These are phyloP conservation scores for Patella depressa DNA, from an alignment of 2,888 invertebrate genomes.

Conservation along the genomic window DNA sequence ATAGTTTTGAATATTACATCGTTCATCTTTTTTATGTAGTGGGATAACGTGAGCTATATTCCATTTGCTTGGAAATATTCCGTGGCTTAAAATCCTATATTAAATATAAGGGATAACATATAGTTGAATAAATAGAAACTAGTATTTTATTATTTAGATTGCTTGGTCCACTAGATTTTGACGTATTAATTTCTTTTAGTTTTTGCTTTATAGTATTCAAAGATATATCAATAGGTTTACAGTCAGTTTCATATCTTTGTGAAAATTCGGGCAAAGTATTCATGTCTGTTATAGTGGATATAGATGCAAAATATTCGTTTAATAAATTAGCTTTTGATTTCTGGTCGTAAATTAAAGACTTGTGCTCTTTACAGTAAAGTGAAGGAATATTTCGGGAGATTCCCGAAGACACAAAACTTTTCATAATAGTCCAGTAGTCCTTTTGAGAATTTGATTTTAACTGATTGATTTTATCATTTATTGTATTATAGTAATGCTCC, in stretches of 20 bases:
- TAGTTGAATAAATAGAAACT: no score
- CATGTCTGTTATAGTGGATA: background rate
- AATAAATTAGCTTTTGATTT: background rate
- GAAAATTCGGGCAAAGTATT: background rate
- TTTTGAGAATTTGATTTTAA: background rate
- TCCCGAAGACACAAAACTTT: background rate
- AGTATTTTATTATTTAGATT: background rate
- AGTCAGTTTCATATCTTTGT: no score
- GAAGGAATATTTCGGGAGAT: background rate
- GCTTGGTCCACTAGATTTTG: background rate
- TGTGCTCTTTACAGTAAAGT: background rate
- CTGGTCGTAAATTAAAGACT: background rate
- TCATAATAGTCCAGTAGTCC: background rate
- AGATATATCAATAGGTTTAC: no score
- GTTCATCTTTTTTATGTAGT: constrained; percentile 40
- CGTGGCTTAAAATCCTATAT: background rate
- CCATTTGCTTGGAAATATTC: constrained; percentile 35
- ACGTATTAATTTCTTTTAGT: background rate
- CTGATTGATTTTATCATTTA: background rate
- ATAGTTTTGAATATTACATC: constrained; percentile 34
- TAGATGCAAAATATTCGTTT: constrained; percentile 1
- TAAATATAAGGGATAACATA: no score
- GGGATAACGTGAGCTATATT: constrained; percentile 35
- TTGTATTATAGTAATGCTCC: background rate
- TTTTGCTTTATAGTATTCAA: background rate